Percentiles rank a stretch among this genome's conserved stretches.
Evolutionary conservation across 2,113 vertebrate genomes (phyloP).

Genomic region (Prietella phreatophila): DNA sequence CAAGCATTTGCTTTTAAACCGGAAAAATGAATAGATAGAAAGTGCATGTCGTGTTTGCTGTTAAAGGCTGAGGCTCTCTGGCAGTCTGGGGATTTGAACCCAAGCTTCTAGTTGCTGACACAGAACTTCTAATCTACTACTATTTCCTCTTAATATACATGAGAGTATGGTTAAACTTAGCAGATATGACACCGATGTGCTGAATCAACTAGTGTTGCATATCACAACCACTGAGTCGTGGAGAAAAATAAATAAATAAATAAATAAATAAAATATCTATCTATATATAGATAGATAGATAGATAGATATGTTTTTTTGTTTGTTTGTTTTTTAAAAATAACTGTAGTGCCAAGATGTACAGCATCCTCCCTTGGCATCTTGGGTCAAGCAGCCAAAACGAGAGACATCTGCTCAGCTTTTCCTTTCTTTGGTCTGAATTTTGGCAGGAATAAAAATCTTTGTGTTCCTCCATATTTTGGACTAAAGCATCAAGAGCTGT

Average conservation of each 20-base stretch:
- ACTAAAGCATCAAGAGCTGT: constrained; percentile 30
- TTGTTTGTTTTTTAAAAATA: background rate
- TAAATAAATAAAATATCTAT: too few species aligned
- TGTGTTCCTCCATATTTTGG: constrained; percentile 27
- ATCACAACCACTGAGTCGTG: background rate
- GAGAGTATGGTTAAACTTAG: background rate
- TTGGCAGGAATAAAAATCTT: background rate
- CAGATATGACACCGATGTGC: background rate
- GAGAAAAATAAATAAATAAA: too few species aligned
- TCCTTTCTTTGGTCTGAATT: constrained; percentile 3
- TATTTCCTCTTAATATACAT: background rate
- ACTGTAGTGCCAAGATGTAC: constrained; percentile 8
- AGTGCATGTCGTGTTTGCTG: background rate
- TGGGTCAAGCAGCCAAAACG: background rate
- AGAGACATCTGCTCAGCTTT: constrained; percentile 21
- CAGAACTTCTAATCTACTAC: background rate
- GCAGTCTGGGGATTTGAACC: background rate
- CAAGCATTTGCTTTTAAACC: background rate
- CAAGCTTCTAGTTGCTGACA: background rate
- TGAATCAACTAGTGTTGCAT: background rate
- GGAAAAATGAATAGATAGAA: background rate
- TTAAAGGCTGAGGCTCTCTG: background rate
- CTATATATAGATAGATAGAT: too few species aligned
- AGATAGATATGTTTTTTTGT: too few species aligned
- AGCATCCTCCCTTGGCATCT: background rate